Base-by-base conservation (phyloP, 2,797 vertebrate genomes). In the Sebastes iracundus region DNA sequence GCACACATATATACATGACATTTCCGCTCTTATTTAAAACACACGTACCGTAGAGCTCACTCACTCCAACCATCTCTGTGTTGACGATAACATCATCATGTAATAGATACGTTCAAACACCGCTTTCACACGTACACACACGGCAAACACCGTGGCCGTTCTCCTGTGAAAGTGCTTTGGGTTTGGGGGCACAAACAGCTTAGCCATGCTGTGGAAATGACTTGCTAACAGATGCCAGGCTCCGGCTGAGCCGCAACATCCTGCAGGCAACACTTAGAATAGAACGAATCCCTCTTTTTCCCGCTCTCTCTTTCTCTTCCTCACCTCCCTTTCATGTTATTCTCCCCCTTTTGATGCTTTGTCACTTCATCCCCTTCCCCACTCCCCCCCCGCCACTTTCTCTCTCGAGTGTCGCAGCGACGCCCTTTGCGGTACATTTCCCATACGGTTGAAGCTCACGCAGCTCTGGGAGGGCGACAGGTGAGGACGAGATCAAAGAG, bases 141-240 rank as follows among this genome's bases (percentile, higher is more conserved):
- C 1, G 16, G 63, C 32, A 58, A 7, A 49, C 77, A 78, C n/a
- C 16, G 8, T 62, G 73, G 74, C 77, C 61, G 49, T 80, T 89
- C 85, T 90, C 77, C 88, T 89, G 86, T 93, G 88, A 89, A 93
- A 92, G 93, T 87, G 82, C 42, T 93, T 88, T 80, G 79, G 80
- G 86, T 93, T 88, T 77, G 67, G 70, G 90, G 92, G 88, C 91
- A 86, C 84, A 92, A 93, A 93, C 91, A 87, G 87, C 90, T 93
- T 91, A 88, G 88, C 87, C 87, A 74, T 81, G 86, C 85, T 87
- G 88, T 79, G 88, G 86, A 91, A 91, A 91, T 89, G 90, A 92
- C 87, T 93, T 79, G 81, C 89, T 92, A 92, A 93, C 93, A 93
- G 88, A 93, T 93, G 93, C 92, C 90, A 92, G 83, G 84, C 84